Base-by-base conservation (phyloP, 2,113 vertebrate species). In the Upupa epops region DNA sequence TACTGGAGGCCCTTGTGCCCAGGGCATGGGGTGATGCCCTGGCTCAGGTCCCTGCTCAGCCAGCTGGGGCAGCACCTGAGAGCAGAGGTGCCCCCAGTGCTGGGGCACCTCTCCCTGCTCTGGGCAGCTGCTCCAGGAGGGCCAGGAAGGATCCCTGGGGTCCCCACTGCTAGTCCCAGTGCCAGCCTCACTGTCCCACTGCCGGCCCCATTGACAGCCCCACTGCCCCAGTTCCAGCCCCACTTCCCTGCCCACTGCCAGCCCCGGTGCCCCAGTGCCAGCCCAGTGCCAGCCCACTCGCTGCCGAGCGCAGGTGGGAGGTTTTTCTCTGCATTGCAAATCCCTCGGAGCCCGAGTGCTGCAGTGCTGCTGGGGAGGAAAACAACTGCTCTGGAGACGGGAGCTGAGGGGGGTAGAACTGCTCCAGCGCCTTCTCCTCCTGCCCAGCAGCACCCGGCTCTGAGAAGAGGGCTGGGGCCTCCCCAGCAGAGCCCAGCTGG, bases 311-410 rank as follows among this genome's bases (percentile, higher is more conserved):
- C 31, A 2, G 90, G 93, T 95, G 84, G 92, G 87, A 94, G 93
- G 90, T 58, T 96, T 91, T 83, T 72, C 91, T 94, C 93, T 94
- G 96, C 83, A 92, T 89, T 93, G 89, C 89, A 92, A 95, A 95
- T 96, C 91, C 72, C 69, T 85, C 81, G 87, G 81, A 14, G 64
- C 58, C 79, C 20, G n/a, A 93, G 70, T 85, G 70, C 94, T 93
- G 93, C 94, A 92, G 88, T 85, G 89, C 83, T 93, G 64, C 65
- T 85, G 72, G 79, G 86, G 87, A 93, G 90, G 71, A 94, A 95
- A 94, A 96, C 94, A 96, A 90, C 73, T 52, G 5, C 83, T 79
- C 65, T 58, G 83, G 88, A 95, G 31, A 52, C 81, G 83, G 4
- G 0, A 86, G 63, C 25, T 54, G 54, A 69, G 51, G 58, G 74